Base-by-base conservation (phyloP, 2,113 vertebrate genomes). In the Erythrolamprus reginae region DNA sequence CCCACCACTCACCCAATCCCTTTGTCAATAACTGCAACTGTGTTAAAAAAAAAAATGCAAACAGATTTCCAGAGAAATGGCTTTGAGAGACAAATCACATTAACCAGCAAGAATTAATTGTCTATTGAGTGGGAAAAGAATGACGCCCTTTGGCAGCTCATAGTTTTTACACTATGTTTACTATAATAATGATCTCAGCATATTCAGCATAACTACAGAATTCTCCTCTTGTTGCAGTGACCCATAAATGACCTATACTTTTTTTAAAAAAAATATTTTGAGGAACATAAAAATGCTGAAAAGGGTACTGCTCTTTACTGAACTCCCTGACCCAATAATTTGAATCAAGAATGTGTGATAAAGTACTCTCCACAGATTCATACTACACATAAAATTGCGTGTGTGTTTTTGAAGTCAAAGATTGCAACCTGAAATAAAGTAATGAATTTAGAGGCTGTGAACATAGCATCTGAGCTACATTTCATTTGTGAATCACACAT, bases 121-220 rank as follows among this genome's bases (percentile, higher is more conserved):
- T 2, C 89, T 93, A 53, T 94, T 88, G 91, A 51, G 88, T 89
- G 91, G 86, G 92, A 94, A 96, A 94, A 93, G 94, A 95, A 93
- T 91, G 91, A 95, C 92, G 82, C 9, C 0, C 15, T 65, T 82
- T 89, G 86, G 47, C 86, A 93, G 90, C 93, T 92, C 84, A 91
- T n/a, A 77, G 89, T 52, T 93, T 94, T 94, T 93, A 84, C 56
- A 26, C 84, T 95, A 82, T 82, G 52, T 95, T 95, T 96, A 92
- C 89, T 89, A 86, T 93, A 93, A 92, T 90, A 89, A 93, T 86
- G 70, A 89, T 93, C 92, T 95, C 94, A 91, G 93, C 88, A 91
- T 70, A 82, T 88, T 95, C 89, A 91, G 38, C 88, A 50, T 88
- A 92, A 93, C 52, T 95, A 15, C 19, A 94, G 92, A 93, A 5